phyloP scores from a whole-genome alignment of 2,113 vertebrate genomes.

The Erythrocebus patas region DNA sequence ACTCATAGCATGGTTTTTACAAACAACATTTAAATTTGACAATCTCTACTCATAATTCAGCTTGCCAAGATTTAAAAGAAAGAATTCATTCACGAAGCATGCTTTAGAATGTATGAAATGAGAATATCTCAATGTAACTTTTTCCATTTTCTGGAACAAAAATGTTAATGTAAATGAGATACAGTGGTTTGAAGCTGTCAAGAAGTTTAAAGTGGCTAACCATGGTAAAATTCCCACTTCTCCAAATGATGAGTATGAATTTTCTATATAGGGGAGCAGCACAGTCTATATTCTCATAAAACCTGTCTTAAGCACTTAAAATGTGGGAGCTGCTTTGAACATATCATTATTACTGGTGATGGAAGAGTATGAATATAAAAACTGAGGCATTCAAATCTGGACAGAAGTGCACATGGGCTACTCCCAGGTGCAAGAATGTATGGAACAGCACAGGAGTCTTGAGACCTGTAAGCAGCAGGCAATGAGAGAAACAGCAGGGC shows the following conservation, averaged over 20 bases:
- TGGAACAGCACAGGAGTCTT: neutral
- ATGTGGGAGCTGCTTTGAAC: neutral
- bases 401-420: neutral
- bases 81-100: neutral
- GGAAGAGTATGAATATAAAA: neutral
- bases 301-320: neutral
- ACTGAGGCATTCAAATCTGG: neutral
- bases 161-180: neutral
- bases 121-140: neutral
- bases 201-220: neutral
- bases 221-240: slow-evolving; percentile 1
- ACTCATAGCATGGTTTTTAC: neutral
- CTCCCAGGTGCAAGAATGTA: neutral
- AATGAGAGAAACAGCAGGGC: neutral
- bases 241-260: neutral
- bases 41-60: neutral
- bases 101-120: neutral
- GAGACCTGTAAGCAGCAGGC: neutral
- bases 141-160: neutral
- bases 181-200: neutral
- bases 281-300: neutral
- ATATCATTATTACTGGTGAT: neutral
- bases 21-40: neutral
- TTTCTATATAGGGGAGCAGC: neutral
- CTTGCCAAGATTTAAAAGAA: neutral